These are phyloP conservation scores for Piscicola geometra DNA, from an alignment of 2,888 invertebrate species.

Conservation along the genomic window DNA sequence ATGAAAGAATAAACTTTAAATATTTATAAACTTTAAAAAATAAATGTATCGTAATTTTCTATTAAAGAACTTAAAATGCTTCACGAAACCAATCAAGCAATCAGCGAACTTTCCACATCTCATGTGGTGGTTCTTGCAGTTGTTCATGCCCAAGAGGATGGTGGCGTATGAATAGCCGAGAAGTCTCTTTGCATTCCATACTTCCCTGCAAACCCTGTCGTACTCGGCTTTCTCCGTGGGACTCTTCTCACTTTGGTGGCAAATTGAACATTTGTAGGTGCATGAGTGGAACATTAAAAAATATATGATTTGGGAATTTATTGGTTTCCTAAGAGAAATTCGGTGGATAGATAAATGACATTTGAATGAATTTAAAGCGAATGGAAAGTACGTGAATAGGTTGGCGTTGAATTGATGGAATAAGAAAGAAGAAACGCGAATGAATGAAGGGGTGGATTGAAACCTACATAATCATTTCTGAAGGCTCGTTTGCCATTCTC, in stretches of 20 bases:
- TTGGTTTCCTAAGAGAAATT: background rate
- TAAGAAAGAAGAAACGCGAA: too few relatives aligned
- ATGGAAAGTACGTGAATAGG: too few relatives aligned
- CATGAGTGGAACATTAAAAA: background rate
- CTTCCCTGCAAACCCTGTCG: conserved; percentile 13
- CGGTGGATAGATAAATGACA: too few relatives aligned
- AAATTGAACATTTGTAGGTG: background rate
- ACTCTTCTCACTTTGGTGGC: conserved; percentile 20
- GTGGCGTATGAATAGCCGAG: conserved; percentile 19
- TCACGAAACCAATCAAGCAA: background rate
- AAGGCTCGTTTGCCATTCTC: background rate
- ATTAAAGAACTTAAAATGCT: background rate
- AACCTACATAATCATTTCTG: background rate
- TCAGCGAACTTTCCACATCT: conserved; percentile 27
- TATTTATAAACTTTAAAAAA: background rate
- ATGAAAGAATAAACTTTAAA: background rate
- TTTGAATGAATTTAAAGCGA: too few relatives aligned
- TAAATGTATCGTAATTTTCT: too few relatives aligned
- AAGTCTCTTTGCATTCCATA: conserved; percentile 8
- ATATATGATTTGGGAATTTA: background rate
- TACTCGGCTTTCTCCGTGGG: conserved; percentile 18
- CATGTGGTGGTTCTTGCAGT: conserved; percentile 27
- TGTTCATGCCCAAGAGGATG: conserved; percentile 12
- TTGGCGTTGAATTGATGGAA: too few relatives aligned
- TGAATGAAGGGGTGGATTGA: too few relatives aligned